Evolutionary conservation across 2,888 invertebrate species (phyloP).

Genomic region (Geophilus truncorum): DNA sequence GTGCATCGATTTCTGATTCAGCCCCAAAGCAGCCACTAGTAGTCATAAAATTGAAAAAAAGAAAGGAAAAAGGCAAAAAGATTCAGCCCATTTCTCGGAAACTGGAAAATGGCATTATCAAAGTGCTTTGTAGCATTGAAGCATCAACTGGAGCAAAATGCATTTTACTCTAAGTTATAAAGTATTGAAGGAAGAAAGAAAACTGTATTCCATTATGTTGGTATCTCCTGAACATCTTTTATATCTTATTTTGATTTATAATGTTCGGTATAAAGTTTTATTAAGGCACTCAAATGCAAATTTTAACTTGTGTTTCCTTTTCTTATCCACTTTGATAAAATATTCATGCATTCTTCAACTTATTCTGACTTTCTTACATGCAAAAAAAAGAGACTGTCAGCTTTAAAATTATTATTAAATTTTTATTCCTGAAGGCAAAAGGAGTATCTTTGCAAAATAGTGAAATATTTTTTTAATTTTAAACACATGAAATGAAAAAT

Average conservation of each 20-base stretch:
- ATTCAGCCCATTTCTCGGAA: background rate
- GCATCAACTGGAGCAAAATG: background rate
- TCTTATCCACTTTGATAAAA: too few species aligned
- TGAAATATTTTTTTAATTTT: background rate
- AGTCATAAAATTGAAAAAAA: background rate
- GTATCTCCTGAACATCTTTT: too few species aligned
- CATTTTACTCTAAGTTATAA: background rate
- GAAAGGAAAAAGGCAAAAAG: background rate
- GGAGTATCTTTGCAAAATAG: background rate
- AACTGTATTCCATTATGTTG: background rate
- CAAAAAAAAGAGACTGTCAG: background rate
- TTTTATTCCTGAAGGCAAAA: background rate
- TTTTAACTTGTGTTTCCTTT: background rate
- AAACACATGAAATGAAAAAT: background rate
- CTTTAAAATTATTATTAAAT: background rate
- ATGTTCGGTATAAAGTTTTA: too few species aligned
- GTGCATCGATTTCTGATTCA: background rate
- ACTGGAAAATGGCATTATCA: background rate
- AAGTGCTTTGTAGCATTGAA: background rate
- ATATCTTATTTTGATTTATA: too few species aligned
- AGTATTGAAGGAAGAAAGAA: background rate
- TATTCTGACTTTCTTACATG: background rate
- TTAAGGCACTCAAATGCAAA: background rate
- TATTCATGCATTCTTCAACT: background rate
- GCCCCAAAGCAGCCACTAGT: background rate